Percentiles rank a stretch among this genome's conserved stretches.
phyloP scores from a whole-genome alignment of 2,888 invertebrate genomes.

The Aphrophora alni region DNA sequence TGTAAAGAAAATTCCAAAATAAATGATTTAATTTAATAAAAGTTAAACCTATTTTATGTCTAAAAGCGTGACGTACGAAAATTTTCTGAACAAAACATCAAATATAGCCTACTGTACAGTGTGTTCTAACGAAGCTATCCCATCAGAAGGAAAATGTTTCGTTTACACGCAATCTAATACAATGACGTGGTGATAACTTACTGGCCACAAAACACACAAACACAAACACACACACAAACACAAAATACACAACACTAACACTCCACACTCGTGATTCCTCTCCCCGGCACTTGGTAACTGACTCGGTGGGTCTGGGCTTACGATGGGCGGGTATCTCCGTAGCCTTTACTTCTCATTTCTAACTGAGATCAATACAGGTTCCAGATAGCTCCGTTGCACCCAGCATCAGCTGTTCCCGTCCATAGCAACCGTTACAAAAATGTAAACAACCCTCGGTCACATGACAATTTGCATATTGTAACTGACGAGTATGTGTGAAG shows the following conservation, averaged over 20 bases:
- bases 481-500: too few species aligned
- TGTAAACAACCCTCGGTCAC: neutral
- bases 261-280: neutral
- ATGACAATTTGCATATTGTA: too few species aligned
- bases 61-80: too few species aligned
- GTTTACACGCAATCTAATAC: neutral
- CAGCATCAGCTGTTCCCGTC: neutral
- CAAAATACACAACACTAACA: neutral
- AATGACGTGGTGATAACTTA: neutral
- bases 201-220: too few species aligned
- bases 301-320: neutral
- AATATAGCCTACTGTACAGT: too few species aligned
- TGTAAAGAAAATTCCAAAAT: too few species aligned
- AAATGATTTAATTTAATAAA: too few species aligned
- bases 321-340: neutral
- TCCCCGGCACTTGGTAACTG: neutral
- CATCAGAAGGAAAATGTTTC: neutral
- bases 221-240: too few species aligned
- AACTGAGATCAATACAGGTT: neutral
- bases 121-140: too few species aligned
- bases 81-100: too few species aligned
- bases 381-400: neutral
- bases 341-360: neutral
- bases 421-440: conserved; percentile 1
- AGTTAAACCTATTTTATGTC: too few species aligned